phyloP scores from a whole-genome alignment of 1,140 invertebrate genomes.

The Drosophila simulans region DNA sequence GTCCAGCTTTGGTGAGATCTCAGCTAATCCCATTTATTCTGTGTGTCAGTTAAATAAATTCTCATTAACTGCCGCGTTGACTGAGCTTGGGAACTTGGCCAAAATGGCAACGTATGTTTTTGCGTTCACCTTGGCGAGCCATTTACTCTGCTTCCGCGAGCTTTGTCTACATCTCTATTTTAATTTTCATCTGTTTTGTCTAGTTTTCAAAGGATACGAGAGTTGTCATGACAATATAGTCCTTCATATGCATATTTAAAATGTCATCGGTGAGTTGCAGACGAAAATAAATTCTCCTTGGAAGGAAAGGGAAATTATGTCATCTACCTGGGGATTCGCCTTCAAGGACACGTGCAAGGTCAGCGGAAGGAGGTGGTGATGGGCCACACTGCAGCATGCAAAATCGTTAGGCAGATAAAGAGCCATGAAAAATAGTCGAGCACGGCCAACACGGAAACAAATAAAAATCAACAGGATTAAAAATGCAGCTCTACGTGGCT shows the following conservation, averaged over 20 bases:
- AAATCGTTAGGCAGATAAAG: slow-evolving; percentile 66
- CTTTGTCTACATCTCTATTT: too few species aligned
- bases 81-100: slow-evolving; percentile 8
- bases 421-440: slow-evolving; percentile 55
- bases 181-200: background rate
- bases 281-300: slow-evolving; percentile 9
- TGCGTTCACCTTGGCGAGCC: slow-evolving; percentile 1
- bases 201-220: slow-evolving; percentile 7
- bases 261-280: slow-evolving; percentile 20
- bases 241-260: slow-evolving; percentile 2
- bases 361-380: background rate
- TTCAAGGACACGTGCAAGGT: slow-evolving; percentile 31
- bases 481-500: slow-evolving; percentile 57
- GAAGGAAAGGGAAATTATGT: slow-evolving; percentile 6
- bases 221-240: background rate
- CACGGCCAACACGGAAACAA: slow-evolving; percentile 68
- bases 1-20: slow-evolving; percentile 7
- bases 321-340: slow-evolving; percentile 18
- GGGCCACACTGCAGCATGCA: slow-evolving; percentile 52
- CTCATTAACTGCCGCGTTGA: slow-evolving; percentile 4
- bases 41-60: slow-evolving; percentile 10
- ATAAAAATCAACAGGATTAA: slow-evolving; percentile 83
- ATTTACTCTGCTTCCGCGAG: background rate
- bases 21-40: slow-evolving; percentile 27
- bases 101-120: background rate